Percentiles rank a stretch among this genome's conserved stretches.
These are phyloP conservation scores for Microcebus lehilahytsara DNA, from an alignment of 2,113 vertebrate species.

Conservation along the genomic window DNA sequence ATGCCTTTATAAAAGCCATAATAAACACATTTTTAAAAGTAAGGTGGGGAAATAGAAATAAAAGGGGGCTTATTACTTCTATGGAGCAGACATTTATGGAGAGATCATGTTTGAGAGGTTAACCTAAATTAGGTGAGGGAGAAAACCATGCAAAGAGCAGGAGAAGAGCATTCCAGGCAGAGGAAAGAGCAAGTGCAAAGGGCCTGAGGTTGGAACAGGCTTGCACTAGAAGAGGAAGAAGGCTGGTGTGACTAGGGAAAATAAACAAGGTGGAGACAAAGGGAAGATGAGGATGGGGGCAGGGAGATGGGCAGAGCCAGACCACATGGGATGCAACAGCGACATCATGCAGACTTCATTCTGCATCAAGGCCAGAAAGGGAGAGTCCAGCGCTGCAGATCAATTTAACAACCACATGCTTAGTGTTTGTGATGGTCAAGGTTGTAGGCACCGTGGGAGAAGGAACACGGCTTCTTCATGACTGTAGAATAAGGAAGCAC, in stretches of 20 bases:
- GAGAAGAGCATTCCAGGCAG: neutral
- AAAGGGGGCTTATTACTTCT: neutral
- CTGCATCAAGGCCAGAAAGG: neutral
- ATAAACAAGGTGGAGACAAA: neutral
- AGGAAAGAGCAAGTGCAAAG: neutral
- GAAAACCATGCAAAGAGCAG: neutral
- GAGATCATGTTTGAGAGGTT: neutral
- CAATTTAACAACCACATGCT: neutral
- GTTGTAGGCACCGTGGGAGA: neutral
- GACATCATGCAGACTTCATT: neutral
- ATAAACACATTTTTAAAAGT: neutral
- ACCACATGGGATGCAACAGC: accelerated
- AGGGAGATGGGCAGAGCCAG: neutral
- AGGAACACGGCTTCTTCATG: neutral
- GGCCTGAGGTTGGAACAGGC: neutral
- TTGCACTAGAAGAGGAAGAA: neutral
- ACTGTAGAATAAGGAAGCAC: too few species aligned
- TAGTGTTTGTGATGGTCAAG: neutral
- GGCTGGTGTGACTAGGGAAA: neutral
- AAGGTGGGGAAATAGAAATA: neutral
- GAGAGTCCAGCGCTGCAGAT: neutral
- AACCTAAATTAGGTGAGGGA: neutral
- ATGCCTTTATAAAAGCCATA: neutral
- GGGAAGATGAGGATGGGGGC: neutral
- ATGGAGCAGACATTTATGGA: neutral